Evolutionary conservation across 1,140 invertebrate genomes (phyloP).

Genomic region (Odontomachus brunneus): DNA sequence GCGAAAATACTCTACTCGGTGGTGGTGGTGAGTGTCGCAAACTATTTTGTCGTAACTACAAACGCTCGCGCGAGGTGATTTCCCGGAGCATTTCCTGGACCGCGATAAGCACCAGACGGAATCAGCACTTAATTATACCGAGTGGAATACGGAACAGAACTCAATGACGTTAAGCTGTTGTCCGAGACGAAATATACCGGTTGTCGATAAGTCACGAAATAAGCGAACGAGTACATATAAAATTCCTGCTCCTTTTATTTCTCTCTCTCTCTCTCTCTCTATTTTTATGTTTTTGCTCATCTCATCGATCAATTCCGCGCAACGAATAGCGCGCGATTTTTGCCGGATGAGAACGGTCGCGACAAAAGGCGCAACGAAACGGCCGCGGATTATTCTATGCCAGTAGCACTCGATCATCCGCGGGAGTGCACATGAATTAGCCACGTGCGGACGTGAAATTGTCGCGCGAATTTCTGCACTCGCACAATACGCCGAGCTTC

Average conservation of each 20-base stretch:
- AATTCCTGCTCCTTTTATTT: not conserved
- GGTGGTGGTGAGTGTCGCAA: conserved; percentile 92
- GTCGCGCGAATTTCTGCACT: not conserved
- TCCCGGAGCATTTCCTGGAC: conserved; percentile 5
- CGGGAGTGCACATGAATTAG: conserved; percentile 22
- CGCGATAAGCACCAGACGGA: not conserved
- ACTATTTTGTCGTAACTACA: conserved; percentile 4
- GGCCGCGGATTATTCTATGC: conserved; percentile 8
- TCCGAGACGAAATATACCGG: no score
- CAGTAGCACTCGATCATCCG: conserved; percentile 44
- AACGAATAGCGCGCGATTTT: conserved; percentile 1
- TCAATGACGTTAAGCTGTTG: no score
- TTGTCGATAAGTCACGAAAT: not conserved
- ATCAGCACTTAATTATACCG: not conserved
- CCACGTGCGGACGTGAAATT: conserved; percentile 5
- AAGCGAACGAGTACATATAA: not conserved
- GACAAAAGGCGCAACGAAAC: conserved; percentile 25
- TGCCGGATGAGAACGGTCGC: not conserved
- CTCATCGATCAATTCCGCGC: conserved; percentile 29
- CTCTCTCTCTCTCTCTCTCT: no score
- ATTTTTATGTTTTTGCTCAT: not conserved
- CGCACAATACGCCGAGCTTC: conserved; percentile 10
- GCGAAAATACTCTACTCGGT: conserved; percentile 97
- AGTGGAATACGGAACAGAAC: no score
- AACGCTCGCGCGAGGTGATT: not conserved